These are phyloP conservation scores for Hyposoter didymator DNA, from an alignment of 2,888 invertebrate species.

Conservation along the genomic window DNA sequence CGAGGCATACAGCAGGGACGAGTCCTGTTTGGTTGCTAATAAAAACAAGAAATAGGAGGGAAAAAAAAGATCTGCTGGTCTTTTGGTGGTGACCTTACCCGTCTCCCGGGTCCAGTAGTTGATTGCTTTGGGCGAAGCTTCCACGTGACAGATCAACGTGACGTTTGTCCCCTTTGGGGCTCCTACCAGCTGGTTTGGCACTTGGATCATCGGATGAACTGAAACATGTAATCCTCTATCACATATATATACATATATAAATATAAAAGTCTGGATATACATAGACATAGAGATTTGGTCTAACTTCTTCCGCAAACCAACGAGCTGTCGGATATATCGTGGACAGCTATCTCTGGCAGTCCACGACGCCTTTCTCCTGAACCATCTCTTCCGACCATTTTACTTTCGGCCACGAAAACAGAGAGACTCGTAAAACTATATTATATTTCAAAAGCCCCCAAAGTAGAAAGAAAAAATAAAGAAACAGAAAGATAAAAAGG, in stretches of 20 bases:
- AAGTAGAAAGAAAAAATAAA: conserved; percentile 22
- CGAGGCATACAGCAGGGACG: conserved; percentile 6
- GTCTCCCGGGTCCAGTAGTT: conserved; percentile 97
- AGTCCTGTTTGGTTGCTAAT: neutral
- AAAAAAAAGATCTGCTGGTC: neutral
- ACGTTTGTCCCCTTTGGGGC: conserved; percentile 94
- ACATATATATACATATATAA: conserved; percentile 22
- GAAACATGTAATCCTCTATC: conserved; percentile 81
- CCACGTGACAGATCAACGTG: conserved; percentile 93
- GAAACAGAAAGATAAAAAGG: conserved; percentile 14
- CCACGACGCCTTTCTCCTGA: conserved; percentile 8
- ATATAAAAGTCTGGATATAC: neutral
- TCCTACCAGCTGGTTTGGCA: conserved; percentile 96
- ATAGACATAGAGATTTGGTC: conserved; percentile 9
- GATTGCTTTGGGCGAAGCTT: conserved; percentile 96
- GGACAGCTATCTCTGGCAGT: conserved; percentile 7
- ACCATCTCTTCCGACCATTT: neutral
- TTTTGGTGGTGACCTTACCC: conserved; percentile 85
- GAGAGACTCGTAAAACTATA: conserved; percentile 21
- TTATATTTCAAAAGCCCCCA: conserved; percentile 18
- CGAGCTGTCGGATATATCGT: conserved; percentile 46
- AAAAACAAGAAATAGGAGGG: conserved; percentile 14
- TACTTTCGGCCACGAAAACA: conserved; percentile 4
- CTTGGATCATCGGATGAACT: conserved; percentile 97
- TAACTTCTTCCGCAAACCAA: conserved; percentile 31